Evolutionary conservation across 2,113 vertebrate species (phyloP), one percentile per base, ranked within the genome.

Genomic region (Pelusios castaneus): DNA sequence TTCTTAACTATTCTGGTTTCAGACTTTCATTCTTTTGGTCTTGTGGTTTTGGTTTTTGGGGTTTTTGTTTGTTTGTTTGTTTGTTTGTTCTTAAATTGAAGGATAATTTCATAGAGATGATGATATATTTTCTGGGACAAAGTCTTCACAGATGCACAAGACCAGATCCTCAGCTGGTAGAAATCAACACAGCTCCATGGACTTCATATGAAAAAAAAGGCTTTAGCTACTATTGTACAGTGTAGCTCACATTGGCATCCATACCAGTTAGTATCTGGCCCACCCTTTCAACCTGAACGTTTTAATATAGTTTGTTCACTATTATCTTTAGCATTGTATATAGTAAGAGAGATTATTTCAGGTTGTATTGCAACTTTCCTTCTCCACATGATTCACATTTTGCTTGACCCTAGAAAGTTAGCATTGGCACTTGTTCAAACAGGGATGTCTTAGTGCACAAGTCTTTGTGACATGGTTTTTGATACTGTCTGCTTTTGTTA

Each of bases 401-500:
- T 89, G 2, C 82, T 47, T 89, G 89, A 90, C 91, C 60, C 90
- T 86, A 90, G 73, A 89, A 79, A 84, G n/a, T 80, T 91, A 83
- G 85, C 76, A 24, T 3, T 95, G 63, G 90, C 47, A 60, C 52
- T 75, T 80, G 56, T 63, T 21, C 83, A 94, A 27, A 73, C 17
- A 89, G 70, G 29, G 38, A 60, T 96, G 81, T 70, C 91, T 79
- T 85, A 87, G 49, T 91, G 54, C 73, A 81, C 10, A 87, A 85
- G 45, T n/a, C 43, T 88, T 87, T 80, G 31, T 82, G 85, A 73
- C 82, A 7, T 38, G 80, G 52, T 56, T 94, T 96, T 96, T 96
- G 80, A 6, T 63, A 51, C 56, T 91, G 47, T 91, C 77, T 96
- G 75, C 83, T 96, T 95, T 82, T 27, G 8, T 95, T 95, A 89